phyloP scores from a whole-genome alignment of 2,888 invertebrate species.

The Pseudeuparius sepicola region DNA sequence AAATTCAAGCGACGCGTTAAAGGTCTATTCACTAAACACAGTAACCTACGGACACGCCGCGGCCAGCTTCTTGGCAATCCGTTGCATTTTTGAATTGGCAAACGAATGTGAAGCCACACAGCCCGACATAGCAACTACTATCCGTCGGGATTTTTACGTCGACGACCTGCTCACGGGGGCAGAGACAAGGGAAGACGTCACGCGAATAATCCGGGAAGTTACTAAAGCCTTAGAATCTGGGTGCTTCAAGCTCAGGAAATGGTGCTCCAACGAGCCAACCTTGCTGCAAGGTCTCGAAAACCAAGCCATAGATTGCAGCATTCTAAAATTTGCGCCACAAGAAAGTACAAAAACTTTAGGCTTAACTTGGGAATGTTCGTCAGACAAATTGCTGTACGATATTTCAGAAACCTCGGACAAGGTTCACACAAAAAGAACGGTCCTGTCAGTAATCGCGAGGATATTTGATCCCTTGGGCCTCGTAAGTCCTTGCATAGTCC shows the following conservation, averaged over 20 bases:
- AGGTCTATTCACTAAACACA: conserved; percentile 4
- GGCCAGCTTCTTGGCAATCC: conserved; percentile 8
- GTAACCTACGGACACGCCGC: conserved; percentile 8
- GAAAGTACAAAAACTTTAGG: no score
- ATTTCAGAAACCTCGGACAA: no score
- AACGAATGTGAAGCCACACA: neutral
- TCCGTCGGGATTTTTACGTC: conserved; percentile 5
- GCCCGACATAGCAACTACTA: conserved; percentile 3
- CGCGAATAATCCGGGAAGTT: conserved; percentile 1
- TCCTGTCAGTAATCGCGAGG: no score
- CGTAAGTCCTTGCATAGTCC: no score
- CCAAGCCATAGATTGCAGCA: no score
- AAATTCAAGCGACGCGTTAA: conserved; percentile 3
- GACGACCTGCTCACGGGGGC: conserved; percentile 8
- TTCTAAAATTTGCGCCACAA: no score
- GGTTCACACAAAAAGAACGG: no score
- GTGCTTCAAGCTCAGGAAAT: conserved; percentile 7
- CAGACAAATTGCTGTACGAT: no score
- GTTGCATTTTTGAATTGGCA: no score
- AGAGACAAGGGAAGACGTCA: conserved; percentile 5
- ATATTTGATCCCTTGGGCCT: no score
- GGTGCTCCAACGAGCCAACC: conserved; percentile 6
- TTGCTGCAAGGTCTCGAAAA: neutral
- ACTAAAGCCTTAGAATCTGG: conserved; percentile 4
- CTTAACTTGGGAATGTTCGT: no score